A percentile compares a stretch with the other conserved stretches of the same genome.
These are phyloP conservation scores for Gadopsis bispinosus DNA, from an alignment of 2,797 vertebrate genomes.

Conservation along the genomic window DNA sequence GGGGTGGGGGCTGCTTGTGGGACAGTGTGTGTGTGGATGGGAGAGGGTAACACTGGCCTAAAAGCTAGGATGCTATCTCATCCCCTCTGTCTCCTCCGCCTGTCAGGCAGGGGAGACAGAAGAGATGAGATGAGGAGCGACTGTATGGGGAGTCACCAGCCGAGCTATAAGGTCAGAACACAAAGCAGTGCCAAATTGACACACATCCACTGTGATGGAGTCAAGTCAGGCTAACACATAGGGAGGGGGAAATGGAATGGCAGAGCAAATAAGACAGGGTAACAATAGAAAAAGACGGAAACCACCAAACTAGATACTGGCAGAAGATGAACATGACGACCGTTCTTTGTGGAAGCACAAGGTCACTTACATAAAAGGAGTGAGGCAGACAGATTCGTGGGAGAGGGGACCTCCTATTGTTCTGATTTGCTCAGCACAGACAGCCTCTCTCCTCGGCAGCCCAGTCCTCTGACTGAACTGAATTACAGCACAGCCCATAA, in stretches of 20 bases:
- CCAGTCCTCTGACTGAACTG: constrained; percentile 63
- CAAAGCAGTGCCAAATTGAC: constrained; percentile 73
- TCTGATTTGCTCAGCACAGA: constrained; percentile 38
- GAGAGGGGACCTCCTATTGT: constrained; percentile 58
- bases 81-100: constrained; percentile 62
- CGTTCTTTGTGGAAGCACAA: constrained; percentile 50
- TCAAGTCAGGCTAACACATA: constrained; percentile 38
- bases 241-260: constrained; percentile 34
- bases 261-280: constrained; percentile 42
- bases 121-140: constrained; percentile 75
- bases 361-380: constrained; percentile 60
- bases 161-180: constrained; percentile 70
- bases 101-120: constrained; percentile 58
- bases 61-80: constrained; percentile 69
- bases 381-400: constrained; percentile 45
- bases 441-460: constrained; percentile 44
- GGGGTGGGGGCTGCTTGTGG: constrained; percentile 49
- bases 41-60: constrained; percentile 45
- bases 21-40: constrained; percentile 30
- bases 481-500: constrained; percentile 77
- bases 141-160: constrained; percentile 76
- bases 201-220: constrained; percentile 66
- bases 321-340: constrained; percentile 49
- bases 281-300: constrained; percentile 59
- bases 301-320: constrained; percentile 60